Conservation (phyloP, 2,888 invertebrate genomes). For the Tetanocera ferruginea region DNA sequence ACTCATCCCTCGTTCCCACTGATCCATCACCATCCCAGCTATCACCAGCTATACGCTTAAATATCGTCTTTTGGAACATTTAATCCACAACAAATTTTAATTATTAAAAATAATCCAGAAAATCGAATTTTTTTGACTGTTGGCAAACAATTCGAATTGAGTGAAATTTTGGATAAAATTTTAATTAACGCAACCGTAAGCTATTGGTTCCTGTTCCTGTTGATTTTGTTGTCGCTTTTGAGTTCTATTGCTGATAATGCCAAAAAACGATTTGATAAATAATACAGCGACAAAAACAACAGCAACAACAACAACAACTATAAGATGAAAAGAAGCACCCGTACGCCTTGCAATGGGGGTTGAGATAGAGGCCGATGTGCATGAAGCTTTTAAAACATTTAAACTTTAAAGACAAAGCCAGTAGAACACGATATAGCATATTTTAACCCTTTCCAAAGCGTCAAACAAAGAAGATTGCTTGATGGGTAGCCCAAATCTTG, state of each 20-base stretch:
- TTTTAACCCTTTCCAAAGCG: background rate
- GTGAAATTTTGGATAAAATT: constrained; percentile 66
- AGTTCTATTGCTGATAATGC: constrained; percentile 59
- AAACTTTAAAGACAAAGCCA: constrained; percentile 16
- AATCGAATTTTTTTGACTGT: constrained; percentile 11
- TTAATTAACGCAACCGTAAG: constrained; percentile 69
- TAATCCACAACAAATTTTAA: background rate
- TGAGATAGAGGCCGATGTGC: constrained; percentile 4
- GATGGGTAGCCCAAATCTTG: background rate
- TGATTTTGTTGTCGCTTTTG: constrained; percentile 59
- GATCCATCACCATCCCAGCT: too few relatives aligned
- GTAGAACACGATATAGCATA: background rate
- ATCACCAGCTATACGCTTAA: background rate
- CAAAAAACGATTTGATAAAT: constrained; percentile 63
- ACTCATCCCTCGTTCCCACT: too few relatives aligned
- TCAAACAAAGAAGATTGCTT: background rate
- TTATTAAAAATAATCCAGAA: constrained; percentile 28
- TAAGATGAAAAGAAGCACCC: background rate
- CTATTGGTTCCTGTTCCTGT: constrained; percentile 45
- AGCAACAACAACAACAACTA: constrained; percentile 10
- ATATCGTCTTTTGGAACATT: background rate
- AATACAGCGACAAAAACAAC: constrained; percentile 51
- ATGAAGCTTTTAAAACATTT: constrained; percentile 24
- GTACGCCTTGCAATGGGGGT: constrained; percentile 38
- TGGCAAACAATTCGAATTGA: constrained; percentile 18